Conservation (phyloP, 1,140 invertebrate genomes). For the Drosophila sproati region DNA sequence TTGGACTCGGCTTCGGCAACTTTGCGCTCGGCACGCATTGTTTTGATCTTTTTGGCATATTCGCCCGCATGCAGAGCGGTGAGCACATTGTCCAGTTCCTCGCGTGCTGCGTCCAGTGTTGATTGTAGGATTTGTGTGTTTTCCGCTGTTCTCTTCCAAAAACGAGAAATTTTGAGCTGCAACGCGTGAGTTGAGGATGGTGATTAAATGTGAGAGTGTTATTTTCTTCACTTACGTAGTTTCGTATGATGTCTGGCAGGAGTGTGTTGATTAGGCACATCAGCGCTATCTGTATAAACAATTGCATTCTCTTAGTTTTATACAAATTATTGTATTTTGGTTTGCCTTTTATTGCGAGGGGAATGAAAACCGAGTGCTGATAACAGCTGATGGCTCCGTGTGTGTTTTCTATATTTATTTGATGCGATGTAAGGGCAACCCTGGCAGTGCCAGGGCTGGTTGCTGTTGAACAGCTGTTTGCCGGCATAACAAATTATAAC, state of each 20-base stretch:
- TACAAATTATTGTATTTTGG: slow-evolving; percentile 24
- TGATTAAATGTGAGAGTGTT: not conserved
- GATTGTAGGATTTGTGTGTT: slow-evolving; percentile 27
- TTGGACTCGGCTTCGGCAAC: slow-evolving; percentile 53
- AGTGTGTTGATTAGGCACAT: slow-evolving; percentile 70
- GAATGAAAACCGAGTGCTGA: slow-evolving; percentile 8
- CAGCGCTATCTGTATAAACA: slow-evolving; percentile 64
- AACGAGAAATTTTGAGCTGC: slow-evolving; percentile 67
- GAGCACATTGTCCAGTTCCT: slow-evolving; percentile 54
- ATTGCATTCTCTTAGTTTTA: slow-evolving; percentile 58
- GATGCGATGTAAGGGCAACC: slow-evolving; percentile 2
- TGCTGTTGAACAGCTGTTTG: slow-evolving; percentile 33
- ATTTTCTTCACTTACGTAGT: slow-evolving; percentile 58
- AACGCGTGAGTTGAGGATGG: not conserved
- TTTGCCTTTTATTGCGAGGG: slow-evolving; percentile 7
- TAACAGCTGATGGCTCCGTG: slow-evolving; percentile 36
- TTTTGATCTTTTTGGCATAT: slow-evolving; percentile 68
- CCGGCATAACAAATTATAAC: slow-evolving; percentile 61
- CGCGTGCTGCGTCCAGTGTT: slow-evolving; percentile 54
- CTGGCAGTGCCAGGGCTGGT: slow-evolving; percentile 28
- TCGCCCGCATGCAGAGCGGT: slow-evolving; percentile 56
- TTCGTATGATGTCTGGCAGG: slow-evolving; percentile 68
- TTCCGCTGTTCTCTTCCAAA: slow-evolving; percentile 41
- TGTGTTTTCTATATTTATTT: not conserved
- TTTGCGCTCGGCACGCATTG: slow-evolving; percentile 74